phyloP scores from a whole-genome alignment of 2,113 vertebrate species.

The Lophotis ruficrista region DNA sequence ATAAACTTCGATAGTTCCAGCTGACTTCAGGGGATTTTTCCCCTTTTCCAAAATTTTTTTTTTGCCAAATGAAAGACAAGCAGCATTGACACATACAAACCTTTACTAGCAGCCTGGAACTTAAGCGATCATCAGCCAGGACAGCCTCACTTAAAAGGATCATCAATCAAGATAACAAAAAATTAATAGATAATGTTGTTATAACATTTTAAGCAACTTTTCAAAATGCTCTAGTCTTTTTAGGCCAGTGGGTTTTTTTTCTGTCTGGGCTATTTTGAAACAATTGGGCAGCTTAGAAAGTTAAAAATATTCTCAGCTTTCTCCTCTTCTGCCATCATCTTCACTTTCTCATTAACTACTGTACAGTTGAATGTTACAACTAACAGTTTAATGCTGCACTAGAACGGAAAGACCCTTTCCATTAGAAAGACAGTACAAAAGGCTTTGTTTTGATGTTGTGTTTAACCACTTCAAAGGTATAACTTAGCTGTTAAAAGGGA shows the following conservation, averaged over 20 bases:
- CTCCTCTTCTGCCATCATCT: background rate
- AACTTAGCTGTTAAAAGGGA: background rate
- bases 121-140: background rate
- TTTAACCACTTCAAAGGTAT: background rate
- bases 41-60: background rate
- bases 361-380: background rate
- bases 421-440: background rate
- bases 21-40: background rate
- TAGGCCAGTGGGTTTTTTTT: background rate
- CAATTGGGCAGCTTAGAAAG: background rate
- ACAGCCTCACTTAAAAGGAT: background rate
- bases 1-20: background rate
- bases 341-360: background rate
- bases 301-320: background rate
- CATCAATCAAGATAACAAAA: background rate
- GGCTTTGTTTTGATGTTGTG: background rate
- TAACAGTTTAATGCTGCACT: background rate
- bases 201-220: background rate
- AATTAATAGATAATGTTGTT: background rate
- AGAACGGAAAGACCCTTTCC: background rate
- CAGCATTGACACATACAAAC: background rate
- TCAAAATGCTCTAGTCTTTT: background rate
- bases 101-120: background rate
- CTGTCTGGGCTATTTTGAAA: background rate
- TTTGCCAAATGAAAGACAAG: background rate